A percentile compares a stretch with the other conserved stretches of the same genome.
These are phyloP conservation scores for Drosophila quasianomalipes DNA, from an alignment of 2,888 invertebrate genomes.

Conservation along the genomic window DNA sequence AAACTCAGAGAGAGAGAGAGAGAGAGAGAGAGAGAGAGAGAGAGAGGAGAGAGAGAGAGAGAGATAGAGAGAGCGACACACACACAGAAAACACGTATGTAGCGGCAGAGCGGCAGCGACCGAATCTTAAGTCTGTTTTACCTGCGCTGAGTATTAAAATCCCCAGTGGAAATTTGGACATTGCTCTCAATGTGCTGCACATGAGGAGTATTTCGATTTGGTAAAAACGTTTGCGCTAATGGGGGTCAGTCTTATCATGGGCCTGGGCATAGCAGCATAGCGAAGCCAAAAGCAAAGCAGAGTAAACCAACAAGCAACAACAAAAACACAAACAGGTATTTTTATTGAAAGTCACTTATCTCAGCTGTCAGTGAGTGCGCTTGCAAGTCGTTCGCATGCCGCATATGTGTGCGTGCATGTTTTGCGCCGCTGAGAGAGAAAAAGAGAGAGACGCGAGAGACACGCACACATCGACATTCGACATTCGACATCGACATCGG, in stretches of 20 bases:
- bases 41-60: slow-evolving; percentile 12
- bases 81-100: slow-evolving; percentile 14
- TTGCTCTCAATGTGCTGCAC: slow-evolving; percentile 46
- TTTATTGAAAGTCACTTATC: slow-evolving; percentile 74
- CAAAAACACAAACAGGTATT: slow-evolving; percentile 68
- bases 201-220: slow-evolving; percentile 40
- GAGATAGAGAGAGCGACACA: slow-evolving; percentile 19
- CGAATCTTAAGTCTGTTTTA: slow-evolving; percentile 61
- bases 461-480: slow-evolving; percentile 14
- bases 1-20: slow-evolving; percentile 10
- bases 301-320: slow-evolving; percentile 51
- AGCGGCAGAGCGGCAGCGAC: slow-evolving; percentile 21
- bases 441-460: slow-evolving; percentile 40
- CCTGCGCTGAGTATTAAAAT: slow-evolving; percentile 52
- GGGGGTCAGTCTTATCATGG: slow-evolving; percentile 71
- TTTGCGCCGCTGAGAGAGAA: slow-evolving; percentile 30
- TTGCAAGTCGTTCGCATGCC: slow-evolving; percentile 37
- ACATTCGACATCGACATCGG: background rate
- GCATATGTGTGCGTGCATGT: slow-evolving; percentile 19
- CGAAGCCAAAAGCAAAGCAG: slow-evolving; percentile 30
- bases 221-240: slow-evolving; percentile 66
- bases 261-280: slow-evolving; percentile 13
- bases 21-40: slow-evolving; percentile 11
- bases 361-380: slow-evolving; percentile 61
- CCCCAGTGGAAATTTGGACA: slow-evolving; percentile 64